phyloP scores from a whole-genome alignment of 2,797 vertebrate species.

The Orientallactaga sibirica region DNA sequence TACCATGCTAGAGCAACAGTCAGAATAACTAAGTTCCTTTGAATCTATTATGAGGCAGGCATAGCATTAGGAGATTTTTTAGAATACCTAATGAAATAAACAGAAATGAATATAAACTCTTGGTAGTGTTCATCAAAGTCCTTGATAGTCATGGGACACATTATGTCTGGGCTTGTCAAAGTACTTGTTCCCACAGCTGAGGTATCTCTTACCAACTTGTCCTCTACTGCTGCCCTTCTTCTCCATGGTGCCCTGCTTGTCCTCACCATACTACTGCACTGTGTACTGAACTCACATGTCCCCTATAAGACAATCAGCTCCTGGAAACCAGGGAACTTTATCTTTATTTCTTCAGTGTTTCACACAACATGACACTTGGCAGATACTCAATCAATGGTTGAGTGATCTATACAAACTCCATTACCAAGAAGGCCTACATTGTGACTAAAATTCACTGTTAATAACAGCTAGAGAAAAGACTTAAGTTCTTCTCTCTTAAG shows the following conservation, averaged over 20 bases:
- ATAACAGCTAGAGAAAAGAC: slow-evolving; percentile 29
- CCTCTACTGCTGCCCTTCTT: neutral
- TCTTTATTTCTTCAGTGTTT: neutral
- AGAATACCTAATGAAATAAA: neutral
- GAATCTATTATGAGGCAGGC: neutral
- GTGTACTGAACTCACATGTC: neutral
- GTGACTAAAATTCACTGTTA: slow-evolving; percentile 42
- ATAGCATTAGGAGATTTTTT: neutral
- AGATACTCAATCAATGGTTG: neutral
- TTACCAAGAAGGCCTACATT: neutral
- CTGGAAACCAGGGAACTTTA: neutral
- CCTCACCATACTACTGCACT: neutral
- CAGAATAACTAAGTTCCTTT: neutral
- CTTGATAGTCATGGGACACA: neutral
- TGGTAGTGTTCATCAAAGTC: neutral
- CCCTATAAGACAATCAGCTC: neutral
- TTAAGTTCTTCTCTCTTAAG: neutral
- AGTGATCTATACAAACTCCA: neutral
- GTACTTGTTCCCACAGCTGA: neutral
- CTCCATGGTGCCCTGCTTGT: accelerated
- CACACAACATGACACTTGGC: neutral
- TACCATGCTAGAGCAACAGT: neutral
- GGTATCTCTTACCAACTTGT: neutral
- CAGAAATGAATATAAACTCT: neutral
- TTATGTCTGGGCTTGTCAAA: neutral